Conservation (phyloP, 2,797 vertebrate genomes). For the Lophotriccus pileatus region DNA sequence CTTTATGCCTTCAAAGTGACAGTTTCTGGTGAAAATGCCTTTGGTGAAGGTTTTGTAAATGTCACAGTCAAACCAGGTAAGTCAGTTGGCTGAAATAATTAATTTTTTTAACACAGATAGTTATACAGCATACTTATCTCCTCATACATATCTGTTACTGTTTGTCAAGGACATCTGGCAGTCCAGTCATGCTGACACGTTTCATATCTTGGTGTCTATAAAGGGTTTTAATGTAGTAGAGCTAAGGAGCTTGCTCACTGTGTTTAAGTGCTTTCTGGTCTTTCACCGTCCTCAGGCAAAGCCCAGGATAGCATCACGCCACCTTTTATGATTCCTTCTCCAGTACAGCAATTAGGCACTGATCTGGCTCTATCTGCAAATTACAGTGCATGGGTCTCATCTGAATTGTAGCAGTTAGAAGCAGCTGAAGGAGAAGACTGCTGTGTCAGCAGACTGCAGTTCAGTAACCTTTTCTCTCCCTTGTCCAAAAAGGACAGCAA, state of each 20-base stretch:
- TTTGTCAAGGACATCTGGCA: neutral
- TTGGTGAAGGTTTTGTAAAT: constrained; percentile 81
- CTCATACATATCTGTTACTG: neutral
- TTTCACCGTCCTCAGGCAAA: neutral
- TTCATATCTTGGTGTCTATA: neutral
- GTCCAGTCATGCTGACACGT: neutral
- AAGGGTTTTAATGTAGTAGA: neutral
- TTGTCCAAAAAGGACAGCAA: neutral
- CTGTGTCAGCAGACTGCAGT: neutral
- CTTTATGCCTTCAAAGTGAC: constrained; percentile 76
- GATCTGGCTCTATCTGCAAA: rapidly evolving
- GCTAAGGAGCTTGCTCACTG: neutral
- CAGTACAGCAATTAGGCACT: neutral
- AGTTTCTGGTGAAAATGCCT: constrained; percentile 74
- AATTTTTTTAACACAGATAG: neutral
- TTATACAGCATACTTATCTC: neutral
- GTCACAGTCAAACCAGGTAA: constrained; percentile 82
- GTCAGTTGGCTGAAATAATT: neutral
- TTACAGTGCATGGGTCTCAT: neutral
- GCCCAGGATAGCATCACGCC: neutral
- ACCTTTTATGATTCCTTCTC: neutral
- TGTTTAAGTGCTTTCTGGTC: neutral
- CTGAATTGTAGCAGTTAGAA: neutral
- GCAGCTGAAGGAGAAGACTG: neutral
- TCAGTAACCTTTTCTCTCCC: neutral